phyloP scores from a whole-genome alignment of 2,888 invertebrate species.

The Rhagium mordax region DNA sequence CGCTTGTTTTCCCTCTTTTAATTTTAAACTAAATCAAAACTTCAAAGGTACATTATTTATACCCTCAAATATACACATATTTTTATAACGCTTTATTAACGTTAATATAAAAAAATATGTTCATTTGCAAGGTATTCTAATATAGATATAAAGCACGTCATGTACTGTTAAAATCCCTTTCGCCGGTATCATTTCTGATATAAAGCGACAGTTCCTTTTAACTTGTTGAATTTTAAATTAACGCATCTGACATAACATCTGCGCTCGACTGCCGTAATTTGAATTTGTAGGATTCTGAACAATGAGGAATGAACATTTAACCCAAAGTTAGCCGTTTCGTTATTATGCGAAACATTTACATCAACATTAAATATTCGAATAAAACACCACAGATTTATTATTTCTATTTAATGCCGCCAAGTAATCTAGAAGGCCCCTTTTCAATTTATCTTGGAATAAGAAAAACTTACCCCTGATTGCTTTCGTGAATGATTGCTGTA shows the following conservation, averaged over 20 bases:
- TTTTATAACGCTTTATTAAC: too few relatives aligned
- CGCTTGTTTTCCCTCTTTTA: too few relatives aligned
- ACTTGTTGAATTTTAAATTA: background rate
- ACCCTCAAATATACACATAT: too few relatives aligned
- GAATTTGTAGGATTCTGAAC: background rate
- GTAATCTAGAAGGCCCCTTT: background rate
- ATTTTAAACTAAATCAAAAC: too few relatives aligned
- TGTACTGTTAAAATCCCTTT: too few relatives aligned
- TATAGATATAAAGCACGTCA: too few relatives aligned
- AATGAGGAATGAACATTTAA: background rate
- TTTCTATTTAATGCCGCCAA: background rate
- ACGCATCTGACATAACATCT: background rate
- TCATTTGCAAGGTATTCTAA: too few relatives aligned
- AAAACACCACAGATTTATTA: too few relatives aligned
- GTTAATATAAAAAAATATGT: too few relatives aligned
- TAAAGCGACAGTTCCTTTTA: background rate
- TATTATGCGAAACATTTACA: background rate
- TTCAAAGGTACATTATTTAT: too few relatives aligned
- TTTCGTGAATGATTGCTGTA: constrained; percentile 67
- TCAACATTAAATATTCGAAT: background rate
- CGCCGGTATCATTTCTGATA: background rate
- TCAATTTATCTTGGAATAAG: background rate
- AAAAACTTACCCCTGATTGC: constrained; percentile 68
- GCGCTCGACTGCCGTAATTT: background rate
- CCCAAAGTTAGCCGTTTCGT: background rate